These are phyloP conservation scores for Strix uralensis DNA, from an alignment of 2,113 vertebrate species.

Conservation along the genomic window DNA sequence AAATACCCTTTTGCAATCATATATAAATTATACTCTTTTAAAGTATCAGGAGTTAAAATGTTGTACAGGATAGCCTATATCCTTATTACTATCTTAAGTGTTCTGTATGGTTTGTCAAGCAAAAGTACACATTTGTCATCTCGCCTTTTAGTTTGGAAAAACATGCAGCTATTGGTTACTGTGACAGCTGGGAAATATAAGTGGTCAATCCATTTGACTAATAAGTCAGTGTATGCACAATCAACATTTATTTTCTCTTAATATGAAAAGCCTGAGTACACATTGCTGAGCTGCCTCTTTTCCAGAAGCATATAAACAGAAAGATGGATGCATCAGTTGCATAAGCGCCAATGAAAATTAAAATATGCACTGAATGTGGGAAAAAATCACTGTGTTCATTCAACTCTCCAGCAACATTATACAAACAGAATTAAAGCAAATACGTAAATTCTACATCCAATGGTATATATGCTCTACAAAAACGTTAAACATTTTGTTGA, in stretches of 20 bases:
- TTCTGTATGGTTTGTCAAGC: not conserved
- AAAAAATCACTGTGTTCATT: not conserved
- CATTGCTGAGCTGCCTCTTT: not conserved
- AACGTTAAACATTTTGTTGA: not conserved
- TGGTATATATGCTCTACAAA: not conserved
- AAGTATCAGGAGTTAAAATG: not conserved
- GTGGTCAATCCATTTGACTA: constrained; percentile 10
- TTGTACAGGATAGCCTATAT: not conserved
- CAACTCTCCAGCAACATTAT: not conserved
- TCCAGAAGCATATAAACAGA: not conserved
- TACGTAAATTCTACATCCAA: not conserved
- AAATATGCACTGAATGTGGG: not conserved
- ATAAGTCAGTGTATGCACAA: not conserved
- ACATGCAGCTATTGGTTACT: not conserved
- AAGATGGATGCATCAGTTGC: not conserved
- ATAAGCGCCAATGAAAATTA: not conserved
- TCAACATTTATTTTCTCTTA: constrained; percentile 22
- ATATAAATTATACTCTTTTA: not conserved
- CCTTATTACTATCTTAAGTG: not conserved
- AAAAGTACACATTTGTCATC: not conserved
- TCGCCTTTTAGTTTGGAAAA: not conserved
- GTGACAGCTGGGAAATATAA: not conserved
- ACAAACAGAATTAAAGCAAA: not conserved
- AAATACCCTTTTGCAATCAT: not conserved
- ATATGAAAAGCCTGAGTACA: not conserved